phyloP scores from a whole-genome alignment of 2,888 invertebrate genomes.

The Pollenia amentaria region DNA sequence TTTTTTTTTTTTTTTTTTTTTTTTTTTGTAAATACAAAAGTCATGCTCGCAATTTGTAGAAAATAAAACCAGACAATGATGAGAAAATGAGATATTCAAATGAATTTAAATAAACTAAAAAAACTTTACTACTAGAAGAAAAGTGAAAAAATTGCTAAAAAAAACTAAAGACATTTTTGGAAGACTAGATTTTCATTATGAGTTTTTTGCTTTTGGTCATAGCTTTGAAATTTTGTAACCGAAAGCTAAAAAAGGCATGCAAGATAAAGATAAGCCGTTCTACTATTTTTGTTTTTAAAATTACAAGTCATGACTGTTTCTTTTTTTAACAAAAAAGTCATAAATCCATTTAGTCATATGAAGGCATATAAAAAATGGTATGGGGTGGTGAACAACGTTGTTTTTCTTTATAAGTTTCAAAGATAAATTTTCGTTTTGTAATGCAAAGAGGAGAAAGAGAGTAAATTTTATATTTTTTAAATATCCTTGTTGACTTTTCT shows the following conservation, averaged over 20 bases:
- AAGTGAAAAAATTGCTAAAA: conserved; percentile 16
- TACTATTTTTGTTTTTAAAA: too few species aligned
- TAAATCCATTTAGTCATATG: conserved; percentile 6
- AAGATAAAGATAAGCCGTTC: too few species aligned
- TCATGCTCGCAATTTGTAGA: conserved; percentile 84
- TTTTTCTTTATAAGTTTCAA: not conserved
- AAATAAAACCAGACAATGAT: conserved; percentile 84
- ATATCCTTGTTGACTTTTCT: conserved; percentile 61
- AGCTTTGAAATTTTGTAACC: too few species aligned
- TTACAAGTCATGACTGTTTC: too few species aligned
- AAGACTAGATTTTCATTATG: too few species aligned
- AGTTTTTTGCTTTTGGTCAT: too few species aligned
- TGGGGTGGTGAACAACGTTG: conserved; percentile 44
- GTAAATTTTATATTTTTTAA: conserved; percentile 27
- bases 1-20: conserved; percentile 37
- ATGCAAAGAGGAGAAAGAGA: conserved; percentile 71
- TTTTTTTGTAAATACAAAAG: conserved; percentile 58
- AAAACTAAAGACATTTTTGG: conserved; percentile 62
- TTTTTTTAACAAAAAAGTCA: too few species aligned
- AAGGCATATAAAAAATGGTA: conserved; percentile 41
- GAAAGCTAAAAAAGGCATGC: too few species aligned
- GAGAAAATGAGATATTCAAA: conserved; percentile 55
- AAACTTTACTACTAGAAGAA: conserved; percentile 60
- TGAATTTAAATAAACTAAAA: conserved; percentile 60
- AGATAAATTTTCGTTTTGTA: conserved; percentile 26